Evolutionary conservation across 2,888 invertebrate species (phyloP), one percentile per base, ranked within the genome.

Genomic region (Pyrrhosoma nymphula): DNA sequence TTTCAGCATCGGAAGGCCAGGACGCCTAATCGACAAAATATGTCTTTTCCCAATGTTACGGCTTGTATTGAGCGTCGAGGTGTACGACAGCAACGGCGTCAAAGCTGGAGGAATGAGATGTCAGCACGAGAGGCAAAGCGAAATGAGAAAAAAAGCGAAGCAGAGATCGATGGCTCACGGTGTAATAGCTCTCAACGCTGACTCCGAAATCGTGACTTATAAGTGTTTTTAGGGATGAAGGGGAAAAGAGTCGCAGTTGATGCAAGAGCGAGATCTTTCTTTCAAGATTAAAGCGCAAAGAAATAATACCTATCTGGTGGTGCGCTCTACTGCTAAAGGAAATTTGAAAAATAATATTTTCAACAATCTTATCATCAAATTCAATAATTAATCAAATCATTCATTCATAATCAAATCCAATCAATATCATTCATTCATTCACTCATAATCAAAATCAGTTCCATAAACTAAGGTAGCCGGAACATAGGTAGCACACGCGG

Each of bases 11-110:
- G 30, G 82, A 35, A 82, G 82, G 82, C n/a, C 82, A 16, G 30
- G 82, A 82, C 12, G 35, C 30, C 35, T 82, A 82, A 82, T 82
- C 82, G 82, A 35, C 82, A 82, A 82, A 82, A 82, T 82, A 82
- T 35, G 82, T 82, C 82, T 35, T 26, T 26, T 16, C 16, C 35
- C n/a, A 35, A 2, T 20, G 26, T 26, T 23, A n/a, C 69, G 82
- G 35, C 35, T 82, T 82, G 82, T 82, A 14, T 82, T 35, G 82
- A 35, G 16, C 35, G 82, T 35, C 30, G 12, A 10, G 60, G 26
- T 6, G 47, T 26, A 82, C 82, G 16, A n/a, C 82, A 18, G 30
- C 69, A n/a, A 14, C 30, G 82, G 8, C 35, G 16, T 35, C 26
- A 12, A 82, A 35, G 69, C 82, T 82, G 35, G 82, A 35, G 35